A percentile compares a stretch with the other conserved stretches of the same genome.
phyloP scores from a whole-genome alignment of 2,888 invertebrate species.

The Diarsia mendica region DNA sequence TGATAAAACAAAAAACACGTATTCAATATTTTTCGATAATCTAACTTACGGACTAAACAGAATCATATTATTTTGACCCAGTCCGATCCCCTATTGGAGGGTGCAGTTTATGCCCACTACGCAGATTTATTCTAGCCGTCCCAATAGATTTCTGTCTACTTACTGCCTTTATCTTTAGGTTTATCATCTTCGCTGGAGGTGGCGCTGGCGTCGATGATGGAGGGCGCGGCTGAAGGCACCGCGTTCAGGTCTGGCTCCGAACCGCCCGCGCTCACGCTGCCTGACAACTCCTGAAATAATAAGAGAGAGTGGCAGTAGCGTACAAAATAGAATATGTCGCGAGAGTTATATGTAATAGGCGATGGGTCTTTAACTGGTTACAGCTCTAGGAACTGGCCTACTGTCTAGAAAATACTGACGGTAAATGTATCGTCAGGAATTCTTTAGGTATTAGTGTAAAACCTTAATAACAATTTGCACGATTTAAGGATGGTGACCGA shows the following conservation, averaged over 20 bases:
- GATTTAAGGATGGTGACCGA: neutral
- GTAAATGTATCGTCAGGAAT: neutral
- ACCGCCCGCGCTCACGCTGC: conserved; percentile 85
- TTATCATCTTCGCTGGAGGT: conserved; percentile 91
- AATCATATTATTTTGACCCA: too few species aligned
- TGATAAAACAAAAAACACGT: too few species aligned
- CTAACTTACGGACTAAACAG: too few species aligned
- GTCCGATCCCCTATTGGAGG: too few species aligned
- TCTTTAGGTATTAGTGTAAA: neutral
- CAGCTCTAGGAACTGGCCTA: neutral
- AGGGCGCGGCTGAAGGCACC: conserved; percentile 77
- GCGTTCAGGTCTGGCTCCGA: conserved; percentile 88
- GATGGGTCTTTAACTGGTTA: neutral
- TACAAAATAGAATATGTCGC: neutral
- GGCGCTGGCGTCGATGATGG: conserved; percentile 80
- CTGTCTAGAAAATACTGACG: neutral
- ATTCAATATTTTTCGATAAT: too few species aligned
- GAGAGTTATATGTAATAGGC: neutral
- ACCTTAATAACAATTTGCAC: too few species aligned
- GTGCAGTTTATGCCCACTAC: neutral
- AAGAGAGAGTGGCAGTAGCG: neutral
- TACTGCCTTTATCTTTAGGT: conserved; percentile 89
- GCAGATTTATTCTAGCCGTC: neutral
- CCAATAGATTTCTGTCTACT: conserved; percentile 46
- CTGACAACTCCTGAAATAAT: conserved; percentile 80